phyloP scores from a whole-genome alignment of 2,797 vertebrate genomes.

The Sebastes hopkinsi region DNA sequence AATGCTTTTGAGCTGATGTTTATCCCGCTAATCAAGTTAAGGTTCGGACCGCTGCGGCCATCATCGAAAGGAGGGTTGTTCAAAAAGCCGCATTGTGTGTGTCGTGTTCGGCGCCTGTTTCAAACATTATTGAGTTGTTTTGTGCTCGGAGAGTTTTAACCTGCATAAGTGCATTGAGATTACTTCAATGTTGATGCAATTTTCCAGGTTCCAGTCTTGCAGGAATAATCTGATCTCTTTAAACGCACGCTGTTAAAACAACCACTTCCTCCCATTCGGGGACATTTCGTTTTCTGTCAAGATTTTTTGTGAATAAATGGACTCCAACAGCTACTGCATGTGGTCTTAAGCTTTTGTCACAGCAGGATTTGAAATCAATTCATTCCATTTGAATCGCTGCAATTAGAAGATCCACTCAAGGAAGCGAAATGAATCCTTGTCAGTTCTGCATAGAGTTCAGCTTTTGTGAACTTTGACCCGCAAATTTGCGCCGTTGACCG shows the following conservation, averaged over 20 bases:
- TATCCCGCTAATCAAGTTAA: slow-evolving; percentile 77
- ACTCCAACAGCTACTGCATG: background rate
- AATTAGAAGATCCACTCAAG: background rate
- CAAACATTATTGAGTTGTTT: slow-evolving; percentile 44
- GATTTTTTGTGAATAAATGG: background rate
- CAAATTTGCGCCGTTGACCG: background rate
- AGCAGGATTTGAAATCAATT: background rate
- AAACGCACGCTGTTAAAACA: background rate
- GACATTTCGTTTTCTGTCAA: background rate
- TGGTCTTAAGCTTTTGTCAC: background rate
- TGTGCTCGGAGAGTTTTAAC: slow-evolving; percentile 21
- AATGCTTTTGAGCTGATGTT: slow-evolving; percentile 78
- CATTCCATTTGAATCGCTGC: background rate
- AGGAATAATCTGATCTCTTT: slow-evolving; percentile 28
- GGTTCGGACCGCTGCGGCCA: slow-evolving; percentile 57
- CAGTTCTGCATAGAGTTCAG: background rate
- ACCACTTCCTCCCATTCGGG: background rate
- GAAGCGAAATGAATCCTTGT: background rate
- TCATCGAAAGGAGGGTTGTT: slow-evolving; percentile 48
- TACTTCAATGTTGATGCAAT: slow-evolving; percentile 27
- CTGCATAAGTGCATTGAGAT: slow-evolving; percentile 23
- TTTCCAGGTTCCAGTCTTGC: slow-evolving; percentile 1
- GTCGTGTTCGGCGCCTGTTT: slow-evolving; percentile 27
- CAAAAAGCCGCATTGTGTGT: slow-evolving; percentile 41
- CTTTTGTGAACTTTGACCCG: background rate